These are phyloP conservation scores for Pithecia hirsuta DNA, from an alignment of 2,797 vertebrate species.

Conservation along the genomic window DNA sequence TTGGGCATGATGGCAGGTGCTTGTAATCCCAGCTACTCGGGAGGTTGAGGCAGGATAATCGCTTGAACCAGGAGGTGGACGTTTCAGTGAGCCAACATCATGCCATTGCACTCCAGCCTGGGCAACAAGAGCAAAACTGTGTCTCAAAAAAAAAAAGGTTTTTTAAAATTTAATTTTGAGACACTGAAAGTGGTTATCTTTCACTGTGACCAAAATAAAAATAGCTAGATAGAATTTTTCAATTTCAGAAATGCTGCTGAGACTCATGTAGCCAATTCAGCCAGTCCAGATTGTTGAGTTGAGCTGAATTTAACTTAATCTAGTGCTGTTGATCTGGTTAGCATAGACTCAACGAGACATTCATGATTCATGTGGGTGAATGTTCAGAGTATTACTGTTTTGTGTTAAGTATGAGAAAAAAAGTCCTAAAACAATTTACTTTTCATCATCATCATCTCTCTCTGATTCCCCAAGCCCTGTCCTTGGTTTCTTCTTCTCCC, in stretches of 20 bases:
- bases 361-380: neutral
- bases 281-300: neutral
- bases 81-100: neutral
- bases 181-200: neutral
- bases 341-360: neutral
- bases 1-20: neutral
- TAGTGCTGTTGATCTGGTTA: neutral
- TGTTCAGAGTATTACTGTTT: neutral
- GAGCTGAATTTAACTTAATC: neutral
- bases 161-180: slow-evolving; percentile 34
- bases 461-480: neutral
- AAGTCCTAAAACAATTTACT: neutral
- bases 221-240: neutral
- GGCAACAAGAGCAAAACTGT: neutral
- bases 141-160: neutral
- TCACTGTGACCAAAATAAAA: neutral
- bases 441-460: neutral
- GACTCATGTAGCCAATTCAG: neutral
- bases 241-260: neutral
- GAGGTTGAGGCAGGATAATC: neutral
- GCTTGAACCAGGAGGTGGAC: neutral
- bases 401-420: neutral
- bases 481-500: neutral
- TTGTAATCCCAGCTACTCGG: neutral
- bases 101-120: neutral